Base-by-base conservation (phyloP, 2,113 vertebrate genomes). In the Pseudorhombus dupliciocellatus region DNA sequence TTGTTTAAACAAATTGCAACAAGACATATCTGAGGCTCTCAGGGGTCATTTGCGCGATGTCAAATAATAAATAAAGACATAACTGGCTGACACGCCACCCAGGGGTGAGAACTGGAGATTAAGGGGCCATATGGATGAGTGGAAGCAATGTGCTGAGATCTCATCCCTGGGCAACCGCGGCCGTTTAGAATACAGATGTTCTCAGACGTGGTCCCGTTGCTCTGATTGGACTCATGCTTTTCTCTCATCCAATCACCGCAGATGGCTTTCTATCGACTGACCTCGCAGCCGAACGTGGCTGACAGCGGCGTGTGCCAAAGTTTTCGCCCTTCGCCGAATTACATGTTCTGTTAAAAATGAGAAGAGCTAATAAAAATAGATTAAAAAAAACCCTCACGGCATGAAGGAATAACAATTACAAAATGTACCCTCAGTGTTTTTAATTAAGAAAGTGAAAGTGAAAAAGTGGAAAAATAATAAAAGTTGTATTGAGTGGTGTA, bases 1-100 rank as follows among this genome's bases (percentile, higher is more conserved):
- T 78, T 83, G 88, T 86, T 85, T 52, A 77, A 89, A 84, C 73
- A 77, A 84, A 92, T 84, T 88, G 82, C 70, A 77, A 77, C 64
- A 75, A 79, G 67, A 82, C 63, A 60, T 84, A 85, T 84, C 75
- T 66, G 68, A 78, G 58, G 70, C 80, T 82, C 87, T 89, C 59
- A 44, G 87, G 77, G 88, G 86, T 85, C 86, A 88, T 79, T 87
- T 74, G 21, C 7, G 28, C 62, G 70, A 70, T 81, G 82, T 84
- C 79, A 70, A 57, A 75, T 88, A 79, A 92, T 91, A 85, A 88
- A 87, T 88, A 87, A 87, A 83, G 83, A 76, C 71, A 70, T 86
- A 87, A 87, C 68, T 68, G 76, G 60, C 61, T 83, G 85, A 86
- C 84, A 62, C 4, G 46, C 34, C 46, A 57, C 80, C 69, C 67